A percentile compares a stretch with the other conserved stretches of the same genome.
phyloP scores from a whole-genome alignment of 1,140 invertebrate species.

The Macrocentrus cingulum region DNA sequence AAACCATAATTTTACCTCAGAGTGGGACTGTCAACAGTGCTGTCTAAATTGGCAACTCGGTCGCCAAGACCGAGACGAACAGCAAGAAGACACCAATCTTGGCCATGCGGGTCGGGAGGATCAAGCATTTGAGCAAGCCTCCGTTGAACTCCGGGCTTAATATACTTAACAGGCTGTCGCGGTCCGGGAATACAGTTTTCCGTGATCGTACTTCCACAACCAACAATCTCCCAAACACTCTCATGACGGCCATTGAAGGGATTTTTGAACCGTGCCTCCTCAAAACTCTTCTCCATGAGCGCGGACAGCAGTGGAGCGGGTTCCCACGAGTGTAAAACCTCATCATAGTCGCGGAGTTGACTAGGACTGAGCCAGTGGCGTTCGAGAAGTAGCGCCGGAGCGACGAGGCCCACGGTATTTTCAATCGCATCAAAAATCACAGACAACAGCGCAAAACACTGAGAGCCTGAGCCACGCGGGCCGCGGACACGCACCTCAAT shows the following conservation, averaged over 20 bases:
- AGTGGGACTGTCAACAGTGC: conserved; percentile 51
- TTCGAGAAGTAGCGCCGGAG: conserved; percentile 69
- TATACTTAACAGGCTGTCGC: conserved; percentile 47
- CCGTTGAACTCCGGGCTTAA: conserved; percentile 58
- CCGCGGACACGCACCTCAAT: conserved; percentile 77
- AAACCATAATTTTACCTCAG: conserved; percentile 39
- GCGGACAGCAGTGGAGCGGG: conserved; percentile 64
- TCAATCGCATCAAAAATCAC: conserved; percentile 73
- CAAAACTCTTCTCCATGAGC: conserved; percentile 59
- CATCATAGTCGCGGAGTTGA: conserved; percentile 61
- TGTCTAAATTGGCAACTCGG: conserved; percentile 53
- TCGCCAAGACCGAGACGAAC: conserved; percentile 67
- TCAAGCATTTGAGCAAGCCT: conserved; percentile 69
- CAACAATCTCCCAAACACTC: conserved; percentile 68
- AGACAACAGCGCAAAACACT: conserved; percentile 76
- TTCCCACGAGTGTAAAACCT: conserved; percentile 64
- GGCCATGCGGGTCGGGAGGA: conserved; percentile 75
- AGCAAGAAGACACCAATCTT: conserved; percentile 82
- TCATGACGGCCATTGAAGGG: conserved; percentile 66
- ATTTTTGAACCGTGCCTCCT: conserved; percentile 61
- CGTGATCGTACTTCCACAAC: conserved; percentile 62
- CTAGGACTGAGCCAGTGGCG: conserved; percentile 68
- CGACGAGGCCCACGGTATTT: conserved; percentile 66
- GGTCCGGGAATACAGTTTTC: conserved; percentile 52
- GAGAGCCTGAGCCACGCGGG: conserved; percentile 61